These are phyloP conservation scores for Oryctes rhinoceros DNA, from an alignment of 1,140 invertebrate species.

Conservation along the genomic window DNA sequence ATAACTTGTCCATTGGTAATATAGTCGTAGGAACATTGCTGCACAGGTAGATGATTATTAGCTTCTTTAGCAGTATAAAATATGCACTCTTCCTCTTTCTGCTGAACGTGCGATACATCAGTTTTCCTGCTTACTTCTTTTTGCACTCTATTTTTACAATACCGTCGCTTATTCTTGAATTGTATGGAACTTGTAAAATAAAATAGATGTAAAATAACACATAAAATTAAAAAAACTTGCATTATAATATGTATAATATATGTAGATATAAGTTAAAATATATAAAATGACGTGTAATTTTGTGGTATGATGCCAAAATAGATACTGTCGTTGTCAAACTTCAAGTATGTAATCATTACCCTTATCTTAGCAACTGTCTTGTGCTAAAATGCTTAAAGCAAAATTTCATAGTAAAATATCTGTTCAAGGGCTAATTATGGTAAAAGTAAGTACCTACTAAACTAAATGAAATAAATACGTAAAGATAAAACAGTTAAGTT, in stretches of 20 bases:
- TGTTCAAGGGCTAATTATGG: too few relatives aligned
- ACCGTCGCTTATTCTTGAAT: conserved; percentile 1
- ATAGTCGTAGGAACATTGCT: not conserved
- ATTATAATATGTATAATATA: not conserved
- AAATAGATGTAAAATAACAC: not conserved
- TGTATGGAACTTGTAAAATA: not conserved
- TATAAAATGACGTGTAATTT: conserved; percentile 4
- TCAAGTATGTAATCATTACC: too few relatives aligned
- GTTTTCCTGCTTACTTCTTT: not conserved
- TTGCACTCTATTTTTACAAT: not conserved
- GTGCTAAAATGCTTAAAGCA: too few relatives aligned
- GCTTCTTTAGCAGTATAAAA: not conserved
- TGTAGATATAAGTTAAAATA: not conserved
- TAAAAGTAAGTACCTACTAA: too few relatives aligned
- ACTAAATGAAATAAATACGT: too few relatives aligned
- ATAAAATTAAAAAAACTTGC: not conserved
- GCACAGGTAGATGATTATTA: not conserved
- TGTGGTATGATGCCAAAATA: not conserved
- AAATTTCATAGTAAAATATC: too few relatives aligned
- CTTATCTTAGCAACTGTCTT: too few relatives aligned
- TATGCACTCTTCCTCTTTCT: not conserved
- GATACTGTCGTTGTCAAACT: too few relatives aligned
- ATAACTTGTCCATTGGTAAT: not conserved
- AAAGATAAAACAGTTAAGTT: too few relatives aligned
- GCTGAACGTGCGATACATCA: not conserved